Percentiles rank a stretch among this genome's conserved stretches.
These are phyloP conservation scores for Enteromius unitaeniatus DNA, from an alignment of 2,797 vertebrate genomes.

Conservation along the genomic window DNA sequence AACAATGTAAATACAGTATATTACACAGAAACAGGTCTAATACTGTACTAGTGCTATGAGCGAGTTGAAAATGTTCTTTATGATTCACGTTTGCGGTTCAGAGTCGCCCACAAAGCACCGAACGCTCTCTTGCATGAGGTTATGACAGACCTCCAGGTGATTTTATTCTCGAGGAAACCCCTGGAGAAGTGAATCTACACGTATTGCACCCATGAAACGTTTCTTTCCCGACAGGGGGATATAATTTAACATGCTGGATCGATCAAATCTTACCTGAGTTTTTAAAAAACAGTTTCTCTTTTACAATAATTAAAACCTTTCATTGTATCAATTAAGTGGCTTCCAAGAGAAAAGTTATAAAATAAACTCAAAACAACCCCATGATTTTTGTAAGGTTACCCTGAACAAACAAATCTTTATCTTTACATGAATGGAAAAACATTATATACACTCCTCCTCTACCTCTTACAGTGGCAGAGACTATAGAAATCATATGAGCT, in stretches of 20 bases:
- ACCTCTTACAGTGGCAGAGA: slow-evolving; percentile 30
- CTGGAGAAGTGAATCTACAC: slow-evolving; percentile 14
- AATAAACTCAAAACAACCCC: slow-evolving; percentile 4
- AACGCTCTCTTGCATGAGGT: slow-evolving; percentile 13
- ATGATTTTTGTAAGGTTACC: not conserved
- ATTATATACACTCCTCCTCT: slow-evolving; percentile 12
- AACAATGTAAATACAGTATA: not conserved
- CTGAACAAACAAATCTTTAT: slow-evolving; percentile 26
- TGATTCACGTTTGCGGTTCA: not conserved
- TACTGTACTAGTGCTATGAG: slow-evolving; percentile 15
- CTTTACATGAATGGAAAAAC: slow-evolving; percentile 20
- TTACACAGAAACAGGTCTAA: not conserved
- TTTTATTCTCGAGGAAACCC: slow-evolving; percentile 17
- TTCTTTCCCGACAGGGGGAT: not conserved
- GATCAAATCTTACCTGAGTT: slow-evolving; percentile 73
- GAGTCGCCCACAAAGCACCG: not conserved
- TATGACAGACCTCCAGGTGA: not conserved
- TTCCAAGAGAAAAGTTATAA: not conserved
- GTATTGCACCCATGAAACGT: slow-evolving; percentile 30
- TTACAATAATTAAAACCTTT: slow-evolving; percentile 57
- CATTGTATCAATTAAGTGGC: slow-evolving; percentile 38
- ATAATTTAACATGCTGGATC: slow-evolving; percentile 52
- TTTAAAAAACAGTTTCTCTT: slow-evolving; percentile 60
- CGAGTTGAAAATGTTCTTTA: not conserved
- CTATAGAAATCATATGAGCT: slow-evolving; percentile 14